Evolutionary conservation across 2,797 vertebrate genomes (phyloP).

Genomic region (Hozukius guyotensis): DNA sequence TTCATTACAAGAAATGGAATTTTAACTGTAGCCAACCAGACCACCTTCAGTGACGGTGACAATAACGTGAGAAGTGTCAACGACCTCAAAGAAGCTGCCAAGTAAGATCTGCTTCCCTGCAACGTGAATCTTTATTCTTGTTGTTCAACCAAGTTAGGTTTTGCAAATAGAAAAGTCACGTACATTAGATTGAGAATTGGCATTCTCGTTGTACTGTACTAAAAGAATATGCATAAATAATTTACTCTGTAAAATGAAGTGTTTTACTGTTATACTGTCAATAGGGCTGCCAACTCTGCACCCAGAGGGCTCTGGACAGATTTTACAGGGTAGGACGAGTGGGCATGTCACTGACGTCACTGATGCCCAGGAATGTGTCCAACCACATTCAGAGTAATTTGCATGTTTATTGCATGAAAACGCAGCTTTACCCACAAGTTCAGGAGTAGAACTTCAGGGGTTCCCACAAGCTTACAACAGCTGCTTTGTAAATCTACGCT

Average conservation of each 20-base stretch:
- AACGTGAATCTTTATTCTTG: not conserved
- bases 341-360: conserved; percentile 45
- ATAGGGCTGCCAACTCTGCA: conserved; percentile 65
- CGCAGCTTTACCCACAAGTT: conserved; percentile 32
- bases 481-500: conserved; percentile 30
- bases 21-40: conserved; percentile 89
- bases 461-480: conserved; percentile 6
- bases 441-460: not conserved
- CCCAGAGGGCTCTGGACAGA: conserved; percentile 73
- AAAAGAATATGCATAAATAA: not conserved
- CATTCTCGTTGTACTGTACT: not conserved
- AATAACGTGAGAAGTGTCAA: conserved; percentile 86
- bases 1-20: conserved; percentile 90
- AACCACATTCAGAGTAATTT: conserved; percentile 62
- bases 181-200: not conserved
- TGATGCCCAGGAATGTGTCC: conserved; percentile 68
- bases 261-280: conserved; percentile 57
- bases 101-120: conserved; percentile 81
- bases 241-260: conserved; percentile 5
- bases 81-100: conserved; percentile 90
- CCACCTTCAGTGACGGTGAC: conserved; percentile 88
- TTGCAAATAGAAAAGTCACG: not conserved
- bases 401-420: conserved; percentile 73
- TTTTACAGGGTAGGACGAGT: conserved; percentile 74
- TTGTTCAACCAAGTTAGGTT: not conserved